Evolutionary conservation across 2,888 invertebrate species (phyloP), one percentile per base, ranked within the genome.

Genomic region (Campopleginae sp.): DNA sequence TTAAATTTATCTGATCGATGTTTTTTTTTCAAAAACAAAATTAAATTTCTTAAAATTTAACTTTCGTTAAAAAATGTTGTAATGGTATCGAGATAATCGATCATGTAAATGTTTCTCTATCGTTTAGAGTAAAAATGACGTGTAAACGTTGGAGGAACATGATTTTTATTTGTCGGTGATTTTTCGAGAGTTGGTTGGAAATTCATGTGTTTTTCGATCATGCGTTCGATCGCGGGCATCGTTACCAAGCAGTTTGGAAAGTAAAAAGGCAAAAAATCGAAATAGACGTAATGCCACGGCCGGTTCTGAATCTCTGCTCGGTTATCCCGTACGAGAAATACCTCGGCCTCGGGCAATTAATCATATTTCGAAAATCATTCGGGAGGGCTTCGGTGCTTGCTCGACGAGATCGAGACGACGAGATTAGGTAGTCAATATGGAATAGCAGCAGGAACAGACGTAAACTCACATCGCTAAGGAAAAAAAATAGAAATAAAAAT

Each of bases 301-400:
- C 66, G 72, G 46, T 77, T 42, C 54, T 42, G 23, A 61, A 51
- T 44, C 72, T 58, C 27, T 6, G 14, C 58, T 48, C 63, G 79
- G 70, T 83, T 83, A 82, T 86, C 76, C 84, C 70, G 80, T 75
- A 84, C 85, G 86, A 87, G 87, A 87, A 87, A 87, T 86, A 86
- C 83, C 87, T 85, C 80, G 72, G 84, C 72, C 85, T 31, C 86
- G 88, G 88, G 91, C 93, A 93, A 93, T 93, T 93, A 93, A 93
- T 93, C 93, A 93, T 93, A 93, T 93, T 93, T 93, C 92, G 92
- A 93, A 93, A 93, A 93, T 93, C 93, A 93, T 93, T 93, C 92
- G 80, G 74, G 48, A 63, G 80, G 27, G 80, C 80, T 80, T 75
- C 91, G 89, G 87, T 88, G 89, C 87, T 87, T 90, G 89, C 89